These are phyloP conservation scores for Podargus strigoides DNA, from an alignment of 2,797 vertebrate species.

Conservation along the genomic window DNA sequence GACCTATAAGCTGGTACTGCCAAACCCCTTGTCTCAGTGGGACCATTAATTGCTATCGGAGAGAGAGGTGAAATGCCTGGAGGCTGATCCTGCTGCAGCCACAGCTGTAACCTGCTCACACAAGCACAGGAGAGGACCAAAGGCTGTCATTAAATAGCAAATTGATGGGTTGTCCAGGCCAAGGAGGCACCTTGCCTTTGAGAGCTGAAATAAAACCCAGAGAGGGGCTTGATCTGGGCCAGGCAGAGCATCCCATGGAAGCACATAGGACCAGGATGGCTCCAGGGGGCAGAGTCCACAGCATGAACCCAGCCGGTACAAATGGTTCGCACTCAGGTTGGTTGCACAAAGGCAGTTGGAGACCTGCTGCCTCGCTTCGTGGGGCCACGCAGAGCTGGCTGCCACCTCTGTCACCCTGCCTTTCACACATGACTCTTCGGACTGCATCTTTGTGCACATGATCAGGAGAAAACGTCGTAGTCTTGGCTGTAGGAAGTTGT, in stretches of 20 bases:
- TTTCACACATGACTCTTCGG: neutral
- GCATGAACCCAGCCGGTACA: neutral
- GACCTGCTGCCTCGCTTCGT: rapidly evolving
- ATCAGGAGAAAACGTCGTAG: rapidly evolving
- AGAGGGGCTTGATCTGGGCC: neutral
- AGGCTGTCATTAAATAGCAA: neutral
- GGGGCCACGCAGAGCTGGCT: neutral
- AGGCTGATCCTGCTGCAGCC: neutral
- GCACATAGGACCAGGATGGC: neutral
- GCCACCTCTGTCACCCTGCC: neutral
- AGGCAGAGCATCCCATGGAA: neutral
- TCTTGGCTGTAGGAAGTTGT: neutral
- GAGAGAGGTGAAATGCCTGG: neutral
- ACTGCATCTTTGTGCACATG: neutral
- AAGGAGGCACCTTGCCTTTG: neutral
- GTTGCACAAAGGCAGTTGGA: neutral
- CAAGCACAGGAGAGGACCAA: neutral
- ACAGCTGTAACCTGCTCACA: neutral
- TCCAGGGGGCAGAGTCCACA: neutral
- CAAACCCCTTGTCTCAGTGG: neutral
- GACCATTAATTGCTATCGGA: neutral
- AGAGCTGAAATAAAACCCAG: neutral
- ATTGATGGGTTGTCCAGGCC: too few species aligned
- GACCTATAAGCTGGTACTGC: neutral
- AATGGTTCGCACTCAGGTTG: neutral